Evolutionary conservation across 2,797 vertebrate species (phyloP).

Genomic region (Potorous gilbertii): DNA sequence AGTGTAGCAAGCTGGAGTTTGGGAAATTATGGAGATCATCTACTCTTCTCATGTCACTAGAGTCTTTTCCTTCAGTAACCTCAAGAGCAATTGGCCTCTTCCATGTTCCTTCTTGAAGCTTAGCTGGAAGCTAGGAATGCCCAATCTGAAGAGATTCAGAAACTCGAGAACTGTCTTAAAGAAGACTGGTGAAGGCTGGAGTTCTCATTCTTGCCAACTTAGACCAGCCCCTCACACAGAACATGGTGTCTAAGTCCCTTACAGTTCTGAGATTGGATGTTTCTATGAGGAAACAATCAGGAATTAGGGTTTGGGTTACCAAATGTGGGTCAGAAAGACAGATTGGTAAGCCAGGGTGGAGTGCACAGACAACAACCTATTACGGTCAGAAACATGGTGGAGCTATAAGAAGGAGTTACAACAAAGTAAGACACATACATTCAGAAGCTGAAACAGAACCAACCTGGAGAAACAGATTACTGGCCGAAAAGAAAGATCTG

Average conservation of each 20-base stretch:
- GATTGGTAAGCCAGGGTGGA: constrained; percentile 28
- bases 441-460: not conserved
- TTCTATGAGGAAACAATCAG: constrained; percentile 18
- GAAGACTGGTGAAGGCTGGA: not conserved
- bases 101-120: not conserved
- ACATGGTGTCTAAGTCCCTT: not conserved
- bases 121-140: not conserved
- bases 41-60: not conserved
- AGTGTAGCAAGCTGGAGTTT: not conserved
- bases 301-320: constrained; percentile 5
- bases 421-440: not conserved
- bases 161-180: not conserved
- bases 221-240: too few relatives aligned
- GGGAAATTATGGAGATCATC: not conserved
- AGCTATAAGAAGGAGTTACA: constrained; percentile 17
- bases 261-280: not conserved
- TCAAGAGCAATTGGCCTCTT: not conserved
- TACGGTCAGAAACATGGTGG: constrained; percentile 38
- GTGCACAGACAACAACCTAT: constrained; percentile 36
- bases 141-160: not conserved
- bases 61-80: not conserved
- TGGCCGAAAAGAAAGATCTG: not conserved
- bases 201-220: not conserved
- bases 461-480: not conserved
- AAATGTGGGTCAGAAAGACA: constrained; percentile 31